phyloP scores from a whole-genome alignment of 1,140 invertebrate species.

The Trichoplusia ni region DNA sequence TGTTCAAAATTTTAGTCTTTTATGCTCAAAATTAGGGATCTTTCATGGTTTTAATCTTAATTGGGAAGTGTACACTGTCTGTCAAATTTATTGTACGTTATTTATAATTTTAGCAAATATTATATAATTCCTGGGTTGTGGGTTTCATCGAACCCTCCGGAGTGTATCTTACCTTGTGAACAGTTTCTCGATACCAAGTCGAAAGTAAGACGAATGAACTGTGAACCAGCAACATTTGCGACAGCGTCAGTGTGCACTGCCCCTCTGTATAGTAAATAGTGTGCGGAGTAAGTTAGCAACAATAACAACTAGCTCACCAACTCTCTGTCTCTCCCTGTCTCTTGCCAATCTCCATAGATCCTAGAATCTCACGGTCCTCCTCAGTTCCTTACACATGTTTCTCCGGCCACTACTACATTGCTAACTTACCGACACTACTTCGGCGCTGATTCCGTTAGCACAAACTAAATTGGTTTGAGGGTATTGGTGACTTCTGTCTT shows the following conservation, averaged over 20 bases:
- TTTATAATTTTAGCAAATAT: no score
- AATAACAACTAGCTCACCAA: neutral
- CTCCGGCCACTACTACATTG: neutral
- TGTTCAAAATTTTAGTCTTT: slow-evolving; percentile 31
- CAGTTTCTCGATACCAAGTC: no score
- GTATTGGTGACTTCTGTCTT: no score
- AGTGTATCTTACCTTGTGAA: no score
- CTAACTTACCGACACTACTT: slow-evolving; percentile 15
- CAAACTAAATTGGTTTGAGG: no score
- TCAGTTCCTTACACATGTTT: no score
- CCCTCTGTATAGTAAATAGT: neutral
- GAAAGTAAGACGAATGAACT: neutral
- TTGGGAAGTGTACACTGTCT: neutral
- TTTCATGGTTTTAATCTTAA: slow-evolving; percentile 14
- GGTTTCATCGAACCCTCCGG: no score
- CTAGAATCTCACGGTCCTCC: slow-evolving; percentile 15
- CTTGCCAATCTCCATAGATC: neutral
- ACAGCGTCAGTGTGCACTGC: neutral
- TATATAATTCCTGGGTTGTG: no score
- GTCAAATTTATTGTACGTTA: no score
- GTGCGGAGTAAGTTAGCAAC: slow-evolving; percentile 22
- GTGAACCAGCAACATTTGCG: no score
- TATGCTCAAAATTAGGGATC: slow-evolving; percentile 29
- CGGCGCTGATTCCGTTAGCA: no score
- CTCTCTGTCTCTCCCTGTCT: neutral